phyloP scores from a whole-genome alignment of 2,113 vertebrate species.

The Gobius niger region DNA sequence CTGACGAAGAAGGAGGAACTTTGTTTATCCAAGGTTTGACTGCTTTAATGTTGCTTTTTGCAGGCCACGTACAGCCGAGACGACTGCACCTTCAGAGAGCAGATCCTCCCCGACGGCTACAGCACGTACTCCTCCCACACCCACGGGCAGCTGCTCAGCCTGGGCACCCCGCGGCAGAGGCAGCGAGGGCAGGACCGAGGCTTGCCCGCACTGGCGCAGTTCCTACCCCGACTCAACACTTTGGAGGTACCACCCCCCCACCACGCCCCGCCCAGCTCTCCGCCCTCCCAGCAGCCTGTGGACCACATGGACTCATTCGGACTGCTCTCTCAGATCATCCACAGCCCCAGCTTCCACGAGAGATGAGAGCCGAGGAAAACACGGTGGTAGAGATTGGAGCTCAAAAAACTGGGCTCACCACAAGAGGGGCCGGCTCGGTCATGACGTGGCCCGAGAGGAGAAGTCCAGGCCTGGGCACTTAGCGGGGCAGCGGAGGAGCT shows the following conservation, averaged over 20 bases:
- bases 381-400: background rate
- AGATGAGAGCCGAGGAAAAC: conserved; percentile 63
- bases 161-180: conserved; percentile 81
- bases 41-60: background rate
- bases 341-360: conserved; percentile 89
- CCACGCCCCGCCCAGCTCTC: conserved; percentile 5
- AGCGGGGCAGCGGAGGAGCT: too few relatives aligned
- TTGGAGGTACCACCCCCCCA: conserved; percentile 57
- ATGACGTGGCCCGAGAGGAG: background rate
- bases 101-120: conserved; percentile 84
- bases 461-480: background rate
- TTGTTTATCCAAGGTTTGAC: background rate
- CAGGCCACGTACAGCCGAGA: conserved; percentile 82
- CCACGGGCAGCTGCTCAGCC: conserved; percentile 77
- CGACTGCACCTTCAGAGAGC: conserved; percentile 89
- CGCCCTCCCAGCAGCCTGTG: conserved; percentile 26
- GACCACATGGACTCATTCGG: conserved; percentile 88
- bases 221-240: conserved; percentile 84
- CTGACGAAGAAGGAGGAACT: too few relatives aligned
- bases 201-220: conserved; percentile 81
- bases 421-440: background rate
- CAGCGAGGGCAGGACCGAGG: conserved; percentile 75
- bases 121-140: conserved; percentile 84
- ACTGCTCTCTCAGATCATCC: conserved; percentile 79
- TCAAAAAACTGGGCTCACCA: background rate